phyloP scores from a whole-genome alignment of 1,140 invertebrate genomes.

The Micrasema minimum region DNA sequence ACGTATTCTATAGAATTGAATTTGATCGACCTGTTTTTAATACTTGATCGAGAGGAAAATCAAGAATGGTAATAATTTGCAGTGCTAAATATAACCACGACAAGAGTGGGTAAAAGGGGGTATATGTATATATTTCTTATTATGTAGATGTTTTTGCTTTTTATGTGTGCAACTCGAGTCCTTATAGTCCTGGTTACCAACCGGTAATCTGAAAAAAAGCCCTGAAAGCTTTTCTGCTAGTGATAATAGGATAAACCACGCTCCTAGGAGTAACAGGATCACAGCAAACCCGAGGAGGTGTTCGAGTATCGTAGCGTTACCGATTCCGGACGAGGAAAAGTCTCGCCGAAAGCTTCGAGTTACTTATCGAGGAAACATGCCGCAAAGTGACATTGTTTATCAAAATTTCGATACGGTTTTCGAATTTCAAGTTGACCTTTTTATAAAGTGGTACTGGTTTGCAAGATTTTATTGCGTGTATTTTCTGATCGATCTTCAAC shows the following conservation, averaged over 20 bases:
- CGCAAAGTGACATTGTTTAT: neutral
- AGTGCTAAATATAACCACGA: too few species aligned
- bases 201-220: neutral
- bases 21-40: too few species aligned
- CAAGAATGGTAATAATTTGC: too few species aligned
- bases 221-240: constrained; percentile 11
- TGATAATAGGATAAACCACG: constrained; percentile 43
- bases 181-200: neutral
- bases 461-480: neutral
- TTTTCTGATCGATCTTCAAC: constrained; percentile 29
- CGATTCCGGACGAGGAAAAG: constrained; percentile 30
- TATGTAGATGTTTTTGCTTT: too few species aligned
- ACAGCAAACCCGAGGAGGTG: constrained; percentile 47
- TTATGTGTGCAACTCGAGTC: neutral
- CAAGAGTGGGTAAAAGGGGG: too few species aligned
- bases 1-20: too few species aligned
- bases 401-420: neutral
- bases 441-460: neutral
- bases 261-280: constrained; percentile 49
- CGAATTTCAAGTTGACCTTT: neutral
- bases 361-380: neutral
- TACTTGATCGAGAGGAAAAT: too few species aligned
- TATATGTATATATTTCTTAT: too few species aligned
- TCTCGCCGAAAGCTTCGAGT: neutral
- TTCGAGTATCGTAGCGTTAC: constrained; percentile 27